Conservation (phyloP, 2,888 invertebrate genomes). For the Dolichomitus sp. region DNA sequence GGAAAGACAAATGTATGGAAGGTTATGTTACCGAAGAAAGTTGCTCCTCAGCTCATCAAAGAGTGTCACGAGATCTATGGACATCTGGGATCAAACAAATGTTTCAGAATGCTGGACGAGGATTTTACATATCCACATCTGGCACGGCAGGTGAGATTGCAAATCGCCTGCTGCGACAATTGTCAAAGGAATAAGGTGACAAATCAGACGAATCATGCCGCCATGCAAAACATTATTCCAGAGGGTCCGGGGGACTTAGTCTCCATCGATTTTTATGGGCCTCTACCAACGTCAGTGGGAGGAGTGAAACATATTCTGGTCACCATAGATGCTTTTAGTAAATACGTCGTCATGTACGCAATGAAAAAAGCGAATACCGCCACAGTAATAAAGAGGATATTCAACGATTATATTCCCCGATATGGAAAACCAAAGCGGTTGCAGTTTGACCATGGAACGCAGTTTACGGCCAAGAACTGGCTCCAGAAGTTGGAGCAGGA, state of each 20-base stretch:
- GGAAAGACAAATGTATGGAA: no score
- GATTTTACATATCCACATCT: neutral
- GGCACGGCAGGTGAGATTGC: neutral
- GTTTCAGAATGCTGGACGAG: no score
- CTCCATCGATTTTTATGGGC: conserved; percentile 25
- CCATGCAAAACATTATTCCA: neutral
- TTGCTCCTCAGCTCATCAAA: no score
- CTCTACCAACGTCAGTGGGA: neutral
- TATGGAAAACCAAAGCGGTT: conserved; percentile 13
- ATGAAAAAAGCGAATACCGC: neutral
- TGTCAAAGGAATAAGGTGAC: neutral
- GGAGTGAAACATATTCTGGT: conserved; percentile 1
- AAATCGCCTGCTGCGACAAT: neutral
- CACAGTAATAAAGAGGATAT: neutral
- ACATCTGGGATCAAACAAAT: no score
- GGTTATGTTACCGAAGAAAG: no score
- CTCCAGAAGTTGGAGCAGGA: neutral
- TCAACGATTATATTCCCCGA: neutral
- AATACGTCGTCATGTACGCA: neutral
- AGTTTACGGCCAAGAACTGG: conserved; percentile 15
- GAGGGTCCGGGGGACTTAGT: neutral
- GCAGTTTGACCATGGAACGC: conserved; percentile 34
- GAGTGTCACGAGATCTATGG: no score
- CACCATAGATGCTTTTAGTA: conserved; percentile 15
- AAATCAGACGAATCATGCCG: neutral